A percentile compares a stretch with the other conserved stretches of the same genome.
These are phyloP conservation scores for Cranoglanis bouderius DNA, from an alignment of 2,113 vertebrate species.

Conservation along the genomic window DNA sequence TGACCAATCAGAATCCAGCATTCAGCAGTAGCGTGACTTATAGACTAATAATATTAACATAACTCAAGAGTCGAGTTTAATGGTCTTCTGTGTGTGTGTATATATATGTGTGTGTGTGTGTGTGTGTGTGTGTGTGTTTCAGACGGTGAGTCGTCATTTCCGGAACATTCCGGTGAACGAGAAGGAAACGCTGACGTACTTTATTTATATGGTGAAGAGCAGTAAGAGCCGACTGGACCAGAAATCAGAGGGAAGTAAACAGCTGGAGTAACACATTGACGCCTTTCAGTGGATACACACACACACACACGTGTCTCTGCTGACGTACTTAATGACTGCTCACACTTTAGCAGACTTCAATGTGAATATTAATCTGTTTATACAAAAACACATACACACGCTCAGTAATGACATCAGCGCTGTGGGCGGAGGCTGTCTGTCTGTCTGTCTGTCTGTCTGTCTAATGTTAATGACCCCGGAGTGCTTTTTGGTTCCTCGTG, in stretches of 20 bases:
- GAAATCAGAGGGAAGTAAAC: constrained; percentile 88
- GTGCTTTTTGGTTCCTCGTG: neutral
- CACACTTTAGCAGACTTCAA: neutral
- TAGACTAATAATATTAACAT: neutral
- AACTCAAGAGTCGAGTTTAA: neutral
- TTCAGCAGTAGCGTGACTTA: neutral
- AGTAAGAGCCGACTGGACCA: constrained; percentile 96
- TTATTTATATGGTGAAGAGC: constrained; percentile 99
- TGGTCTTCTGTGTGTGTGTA: neutral
- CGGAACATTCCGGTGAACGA: constrained; percentile 97
- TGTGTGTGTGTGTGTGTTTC: constrained; percentile 29
- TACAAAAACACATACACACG: neutral
- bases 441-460: neutral
- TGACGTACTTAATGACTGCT: constrained; percentile 29
- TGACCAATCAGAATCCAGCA: neutral
- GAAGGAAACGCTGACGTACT: constrained; percentile 97
- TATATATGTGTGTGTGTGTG: neutral
- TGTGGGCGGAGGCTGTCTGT: neutral
- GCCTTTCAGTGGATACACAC: constrained; percentile 47
- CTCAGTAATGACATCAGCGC: neutral
- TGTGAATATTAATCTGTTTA: constrained; percentile 36
- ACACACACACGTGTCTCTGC: neutral
- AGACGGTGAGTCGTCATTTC: constrained; percentile 99
- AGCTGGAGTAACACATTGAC: constrained; percentile 79
- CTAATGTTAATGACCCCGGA: neutral